Conservation (phyloP, 1,140 invertebrate genomes). For the Alviniconcha marisindica region DNA sequence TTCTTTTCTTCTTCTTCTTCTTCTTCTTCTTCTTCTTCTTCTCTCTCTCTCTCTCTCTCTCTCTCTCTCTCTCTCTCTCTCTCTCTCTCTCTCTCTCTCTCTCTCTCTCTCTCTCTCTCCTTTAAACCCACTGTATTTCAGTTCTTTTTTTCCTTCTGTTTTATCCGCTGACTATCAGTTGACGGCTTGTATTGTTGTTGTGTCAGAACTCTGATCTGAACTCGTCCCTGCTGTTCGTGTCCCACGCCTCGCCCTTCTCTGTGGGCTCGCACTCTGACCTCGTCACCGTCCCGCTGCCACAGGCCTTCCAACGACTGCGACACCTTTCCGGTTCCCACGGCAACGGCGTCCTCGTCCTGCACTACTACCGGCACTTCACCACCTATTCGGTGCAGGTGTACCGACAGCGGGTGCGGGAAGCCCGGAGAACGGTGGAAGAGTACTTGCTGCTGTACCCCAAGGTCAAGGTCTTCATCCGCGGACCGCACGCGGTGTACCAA, state of each 20-base stretch:
- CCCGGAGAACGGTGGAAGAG: background rate
- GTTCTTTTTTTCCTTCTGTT: background rate
- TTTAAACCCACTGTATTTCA: too few species aligned
- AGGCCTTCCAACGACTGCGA: background rate
- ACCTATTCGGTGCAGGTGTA: background rate
- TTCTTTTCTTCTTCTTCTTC: too few species aligned
- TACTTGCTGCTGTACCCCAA: background rate
- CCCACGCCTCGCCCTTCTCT: conserved; percentile 25
- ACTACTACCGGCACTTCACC: conserved; percentile 19
- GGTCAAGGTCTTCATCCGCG: conserved; percentile 1
- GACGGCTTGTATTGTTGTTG: too few species aligned
- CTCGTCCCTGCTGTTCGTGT: background rate
- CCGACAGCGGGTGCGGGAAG: background rate
- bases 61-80: conserved; percentile 5
- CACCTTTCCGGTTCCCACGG: background rate
- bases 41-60: background rate
- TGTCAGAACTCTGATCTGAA: conserved; percentile 6
- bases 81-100: conserved; percentile 15
- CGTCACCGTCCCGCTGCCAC: background rate
- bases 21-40: background rate
- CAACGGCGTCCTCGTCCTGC: background rate
- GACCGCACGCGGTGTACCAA: conserved; percentile 29
- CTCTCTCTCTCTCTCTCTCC: too few species aligned
- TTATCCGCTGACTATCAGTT: background rate
- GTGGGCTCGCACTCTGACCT: background rate